Base-by-base conservation (phyloP, 2,888 invertebrate species). In the Netelia fuscicornis region DNA sequence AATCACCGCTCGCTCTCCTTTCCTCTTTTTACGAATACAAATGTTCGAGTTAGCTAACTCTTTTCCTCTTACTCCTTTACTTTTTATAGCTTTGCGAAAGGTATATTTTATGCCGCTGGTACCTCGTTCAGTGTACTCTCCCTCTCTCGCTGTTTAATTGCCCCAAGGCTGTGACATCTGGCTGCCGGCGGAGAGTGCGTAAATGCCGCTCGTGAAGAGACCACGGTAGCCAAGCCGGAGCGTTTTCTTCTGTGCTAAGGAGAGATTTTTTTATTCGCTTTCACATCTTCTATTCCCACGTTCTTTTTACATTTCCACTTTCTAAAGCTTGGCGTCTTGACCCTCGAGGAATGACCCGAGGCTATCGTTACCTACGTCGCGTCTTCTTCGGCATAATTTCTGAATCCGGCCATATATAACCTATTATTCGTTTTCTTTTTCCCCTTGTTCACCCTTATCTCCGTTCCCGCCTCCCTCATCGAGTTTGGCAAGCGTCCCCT, bases 121-220 rank as follows among this genome's bases (percentile, higher is more conserved):
- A 37, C 37, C 37, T 37, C 42, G 65, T n/a, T 60, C 58, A 65
- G 77, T 79, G 76, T 81, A 79, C 37, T 37, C 5, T 37, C 37
- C 6, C 37, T 37, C 71, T 77, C 65, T 23, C 30, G 58, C 42
- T 71, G 79, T 37, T 67, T 85, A 85, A 85, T 85, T 87, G 86
- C 85, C 85, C 83, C 60, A 68, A 58, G 76, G 58, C 80, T 70
- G 65, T 79, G 58, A 70, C 79, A 83, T 68, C 84, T 83, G 30
- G 74, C 67, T 81, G 71, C 68, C 70, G 56, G 65, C 72, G 58
- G 60, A 85, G 76, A 85, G 82, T 85, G 79, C 80, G 80, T 77
- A 68, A 72, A 80, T 65, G 37, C 65, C 70, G 75, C 62, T 52
- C 60, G 17, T 44, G 23, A 60, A 80, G 83, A 78, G 76, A 58